These are phyloP conservation scores for Corydoras maculifer DNA, from an alignment of 2,113 vertebrate species.

Conservation along the genomic window DNA sequence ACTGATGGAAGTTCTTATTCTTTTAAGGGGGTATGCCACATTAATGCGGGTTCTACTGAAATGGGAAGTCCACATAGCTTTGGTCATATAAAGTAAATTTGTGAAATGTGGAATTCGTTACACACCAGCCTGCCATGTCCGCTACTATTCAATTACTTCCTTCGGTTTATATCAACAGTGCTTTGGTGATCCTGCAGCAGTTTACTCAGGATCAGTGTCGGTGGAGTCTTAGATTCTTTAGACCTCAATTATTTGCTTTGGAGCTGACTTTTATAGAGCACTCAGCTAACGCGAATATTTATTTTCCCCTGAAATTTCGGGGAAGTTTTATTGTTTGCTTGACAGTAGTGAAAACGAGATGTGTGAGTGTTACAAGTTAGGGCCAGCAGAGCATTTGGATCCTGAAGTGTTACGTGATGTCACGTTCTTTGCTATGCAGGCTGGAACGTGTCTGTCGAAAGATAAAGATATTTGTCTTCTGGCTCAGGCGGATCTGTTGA, in stretches of 20 bases:
- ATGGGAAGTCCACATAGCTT: no score
- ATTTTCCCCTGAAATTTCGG: slow-evolving; percentile 20
- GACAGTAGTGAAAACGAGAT: slow-evolving; percentile 25
- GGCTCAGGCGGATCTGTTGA: not conserved
- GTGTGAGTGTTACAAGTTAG: slow-evolving; percentile 27
- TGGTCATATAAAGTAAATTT: no score
- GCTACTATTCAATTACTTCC: no score
- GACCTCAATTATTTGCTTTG: slow-evolving; percentile 31
- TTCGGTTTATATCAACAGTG: slow-evolving; percentile 5
- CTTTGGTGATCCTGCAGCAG: slow-evolving; percentile 13
- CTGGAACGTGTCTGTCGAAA: slow-evolving; percentile 16
- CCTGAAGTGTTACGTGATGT: slow-evolving; percentile 15
- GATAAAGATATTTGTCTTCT: slow-evolving; percentile 11
- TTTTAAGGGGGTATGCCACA: no score
- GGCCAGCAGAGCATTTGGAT: slow-evolving; percentile 24
- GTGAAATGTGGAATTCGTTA: no score
- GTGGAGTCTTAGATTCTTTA: slow-evolving; percentile 16
- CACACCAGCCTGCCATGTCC: no score
- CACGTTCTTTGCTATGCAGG: slow-evolving; percentile 14
- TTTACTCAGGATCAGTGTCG: slow-evolving; percentile 14
- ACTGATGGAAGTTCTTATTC: no score
- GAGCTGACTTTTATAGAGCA: slow-evolving; percentile 31
- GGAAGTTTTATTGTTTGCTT: slow-evolving; percentile 27
- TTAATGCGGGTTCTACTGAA: no score
- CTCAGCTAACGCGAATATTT: slow-evolving; percentile 31